Evolutionary conservation across 2,113 vertebrate species (phyloP), one percentile per base, ranked within the genome.

Genomic region (Coturnix japonica): DNA sequence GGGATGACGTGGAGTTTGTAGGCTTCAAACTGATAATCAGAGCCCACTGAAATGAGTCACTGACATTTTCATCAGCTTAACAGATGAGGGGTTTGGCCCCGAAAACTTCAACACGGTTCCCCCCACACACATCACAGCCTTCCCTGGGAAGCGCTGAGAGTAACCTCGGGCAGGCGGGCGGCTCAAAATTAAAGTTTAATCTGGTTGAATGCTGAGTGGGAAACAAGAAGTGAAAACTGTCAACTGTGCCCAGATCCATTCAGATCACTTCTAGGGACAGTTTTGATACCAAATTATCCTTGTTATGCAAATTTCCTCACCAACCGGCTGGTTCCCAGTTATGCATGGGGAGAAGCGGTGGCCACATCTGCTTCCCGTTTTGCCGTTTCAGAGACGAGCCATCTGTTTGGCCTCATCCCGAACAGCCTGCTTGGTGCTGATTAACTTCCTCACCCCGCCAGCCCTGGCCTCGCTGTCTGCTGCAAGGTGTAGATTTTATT

Each of bases 191-290:
- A 77, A 90, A 57, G 72, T 96, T 91, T 90, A 92, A 90, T 95
- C 94, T 91, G 79, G 73, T 49, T 35, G 37, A 96, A 85, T 81
- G 92, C 73, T 91, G 94, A 95, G 91, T 95, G 96, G 97, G 97
- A 98, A 99, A 99, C 97, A 97, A 97, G 98, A 99, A 99, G 98
- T 99, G 99, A 99, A 98, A 98, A 98, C 97, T 93, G 97, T 98
- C 84, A 95, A 82, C 96, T 94, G 82, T 81, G 95, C 96, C 63
- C 87, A 91, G 98, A 99, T 99, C 98, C 98, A 98, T 97, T 96
- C 97, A 97, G 97, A 95, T 95, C 90, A 90, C 94, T 96, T 89
- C 69, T 96, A 97, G 98, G 98, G 97, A 92, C 94, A 97, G 96
- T 97, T 97, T 97, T 97, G 98, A 98, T 98, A 98, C 98, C 98